Evolutionary conservation across 1,140 invertebrate genomes (phyloP).

Genomic region (Leptinotarsa defecta): DNA sequence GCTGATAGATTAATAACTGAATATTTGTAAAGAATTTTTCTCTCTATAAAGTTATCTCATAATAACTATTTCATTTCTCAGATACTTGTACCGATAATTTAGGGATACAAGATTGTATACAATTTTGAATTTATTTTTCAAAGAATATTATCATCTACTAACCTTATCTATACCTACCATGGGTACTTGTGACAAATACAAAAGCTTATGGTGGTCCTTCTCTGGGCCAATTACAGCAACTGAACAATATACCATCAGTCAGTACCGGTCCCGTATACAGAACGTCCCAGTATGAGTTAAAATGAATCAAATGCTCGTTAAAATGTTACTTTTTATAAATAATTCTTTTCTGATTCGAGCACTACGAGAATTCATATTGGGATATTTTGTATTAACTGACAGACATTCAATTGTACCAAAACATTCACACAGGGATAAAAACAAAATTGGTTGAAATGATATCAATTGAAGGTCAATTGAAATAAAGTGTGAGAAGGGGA

Average conservation of each 20-base stretch:
- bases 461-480: background rate
- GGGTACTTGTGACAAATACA: slow-evolving; percentile 63
- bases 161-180: slow-evolving; percentile 59
- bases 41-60: no score
- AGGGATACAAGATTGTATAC: no score
- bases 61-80: no score
- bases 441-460: slow-evolving; percentile 9
- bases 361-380: slow-evolving; percentile 26
- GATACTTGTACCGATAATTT: no score
- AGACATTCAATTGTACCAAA: background rate
- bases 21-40: no score
- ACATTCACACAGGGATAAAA: slow-evolving; percentile 22
- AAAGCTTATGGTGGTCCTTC: slow-evolving; percentile 63
- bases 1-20: no score
- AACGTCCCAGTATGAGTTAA: background rate
- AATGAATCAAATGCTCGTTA: background rate
- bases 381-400: no score
- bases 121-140: no score
- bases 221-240: slow-evolving; percentile 56
- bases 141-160: slow-evolving; percentile 31
- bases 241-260: slow-evolving; percentile 41
- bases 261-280: background rate
- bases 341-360: no score
- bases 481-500: background rate
- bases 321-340: no score